A percentile compares a stretch with the other conserved stretches of the same genome.
phyloP scores from a whole-genome alignment of 1,140 invertebrate species.

The Oryzaephilus surinamensis region DNA sequence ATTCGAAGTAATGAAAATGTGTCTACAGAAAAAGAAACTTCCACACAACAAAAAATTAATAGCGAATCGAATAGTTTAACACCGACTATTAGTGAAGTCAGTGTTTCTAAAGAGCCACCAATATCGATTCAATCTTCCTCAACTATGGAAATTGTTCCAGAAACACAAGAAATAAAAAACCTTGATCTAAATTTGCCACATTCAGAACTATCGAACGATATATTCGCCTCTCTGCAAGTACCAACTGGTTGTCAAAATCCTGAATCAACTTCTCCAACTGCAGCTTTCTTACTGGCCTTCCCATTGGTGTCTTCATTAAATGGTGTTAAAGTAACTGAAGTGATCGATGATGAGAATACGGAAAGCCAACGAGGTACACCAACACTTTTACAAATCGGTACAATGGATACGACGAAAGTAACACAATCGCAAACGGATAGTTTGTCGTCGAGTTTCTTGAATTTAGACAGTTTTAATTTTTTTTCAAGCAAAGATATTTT shows the following conservation, averaged over 20 bases:
- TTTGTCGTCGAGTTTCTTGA: conserved; percentile 29
- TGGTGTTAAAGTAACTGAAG: conserved; percentile 44
- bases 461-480: conserved; percentile 31
- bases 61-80: too few species aligned
- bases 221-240: conserved; percentile 56
- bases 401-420: conserved; percentile 43
- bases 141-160: too few species aligned
- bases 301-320: conserved; percentile 53
- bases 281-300: conserved; percentile 64
- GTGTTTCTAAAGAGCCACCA: too few species aligned
- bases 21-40: not conserved
- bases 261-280: conserved; percentile 63
- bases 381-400: conserved; percentile 50
- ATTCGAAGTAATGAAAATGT: not conserved
- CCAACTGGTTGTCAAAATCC: conserved; percentile 49
- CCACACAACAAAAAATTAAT: not conserved
- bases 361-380: conserved; percentile 42
- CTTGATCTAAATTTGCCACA: conserved; percentile 36
- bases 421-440: conserved; percentile 28
- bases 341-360: conserved; percentile 44
- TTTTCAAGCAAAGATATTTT: conserved; percentile 29
- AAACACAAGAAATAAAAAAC: conserved; percentile 13
- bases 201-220: conserved; percentile 60
- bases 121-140: conserved; percentile 8
- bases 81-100: too few species aligned